These are phyloP conservation scores for Eilema caniola DNA, from an alignment of 2,888 invertebrate genomes.

Conservation along the genomic window DNA sequence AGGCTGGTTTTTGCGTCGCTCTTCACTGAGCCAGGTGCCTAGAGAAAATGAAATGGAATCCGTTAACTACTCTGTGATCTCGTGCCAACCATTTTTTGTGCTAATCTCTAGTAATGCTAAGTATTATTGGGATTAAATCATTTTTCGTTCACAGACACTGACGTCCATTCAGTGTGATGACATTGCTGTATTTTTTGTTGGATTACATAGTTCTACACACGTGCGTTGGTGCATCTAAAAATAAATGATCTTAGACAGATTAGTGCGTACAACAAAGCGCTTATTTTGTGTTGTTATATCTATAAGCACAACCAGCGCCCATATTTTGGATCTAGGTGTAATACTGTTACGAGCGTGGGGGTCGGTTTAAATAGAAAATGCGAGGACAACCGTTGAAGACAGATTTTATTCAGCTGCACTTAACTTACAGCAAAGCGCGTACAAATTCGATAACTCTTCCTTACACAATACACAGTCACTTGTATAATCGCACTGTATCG, in stretches of 20 bases:
- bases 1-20: slow-evolving; percentile 63
- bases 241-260: background rate
- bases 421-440: no score
- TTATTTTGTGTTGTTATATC: background rate
- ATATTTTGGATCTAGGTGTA: background rate
- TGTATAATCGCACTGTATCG: no score
- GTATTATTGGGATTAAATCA: slow-evolving; percentile 17
- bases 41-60: slow-evolving; percentile 70
- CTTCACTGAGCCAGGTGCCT: slow-evolving; percentile 53
- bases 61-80: slow-evolving; percentile 57
- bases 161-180: slow-evolving; percentile 10
- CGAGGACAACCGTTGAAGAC: no score
- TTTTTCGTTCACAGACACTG: slow-evolving; percentile 10
- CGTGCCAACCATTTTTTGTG: slow-evolving; percentile 45
- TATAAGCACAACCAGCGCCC: background rate
- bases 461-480: no score
- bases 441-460: no score
- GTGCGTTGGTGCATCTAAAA: background rate
- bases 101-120: slow-evolving; percentile 23
- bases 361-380: no score
- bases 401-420: no score
- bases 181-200: background rate
- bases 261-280: background rate
- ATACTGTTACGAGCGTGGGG: no score
- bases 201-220: background rate